Percentiles rank a stretch among this genome's conserved stretches.
phyloP scores from a whole-genome alignment of 1,140 invertebrate species.

The Samia ricini region DNA sequence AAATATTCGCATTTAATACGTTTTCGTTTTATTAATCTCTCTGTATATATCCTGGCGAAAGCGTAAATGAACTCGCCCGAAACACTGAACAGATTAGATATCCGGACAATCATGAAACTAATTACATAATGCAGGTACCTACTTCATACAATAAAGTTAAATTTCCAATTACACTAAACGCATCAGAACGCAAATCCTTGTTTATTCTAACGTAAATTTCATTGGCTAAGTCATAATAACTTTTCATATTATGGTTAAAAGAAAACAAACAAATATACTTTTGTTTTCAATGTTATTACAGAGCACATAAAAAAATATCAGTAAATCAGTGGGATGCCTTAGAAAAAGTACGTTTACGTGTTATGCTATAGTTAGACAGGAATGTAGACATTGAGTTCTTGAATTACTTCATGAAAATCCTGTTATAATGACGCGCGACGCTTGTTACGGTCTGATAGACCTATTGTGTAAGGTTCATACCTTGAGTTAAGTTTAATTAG shows the following conservation, averaged over 20 bases:
- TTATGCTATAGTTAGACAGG: background rate
- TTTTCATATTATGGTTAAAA: too few relatives aligned
- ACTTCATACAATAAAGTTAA: background rate
- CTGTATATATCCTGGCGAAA: background rate
- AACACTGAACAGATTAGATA: background rate
- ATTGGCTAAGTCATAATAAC: too few relatives aligned
- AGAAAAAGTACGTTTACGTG: too few relatives aligned
- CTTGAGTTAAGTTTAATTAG: background rate
- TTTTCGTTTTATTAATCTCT: background rate
- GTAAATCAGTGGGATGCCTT: too few relatives aligned
- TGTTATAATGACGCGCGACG: slow-evolving; percentile 20
- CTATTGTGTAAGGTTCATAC: slow-evolving; percentile 15
- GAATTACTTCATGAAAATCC: slow-evolving; percentile 24
- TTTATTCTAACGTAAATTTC: background rate
- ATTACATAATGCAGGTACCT: background rate
- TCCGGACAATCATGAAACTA: too few relatives aligned
- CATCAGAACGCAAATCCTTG: background rate
- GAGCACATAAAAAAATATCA: too few relatives aligned
- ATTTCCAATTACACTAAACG: background rate
- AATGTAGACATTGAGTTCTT: slow-evolving; percentile 14
- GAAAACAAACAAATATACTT: too few relatives aligned
- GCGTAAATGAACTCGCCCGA: background rate
- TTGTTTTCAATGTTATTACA: too few relatives aligned
- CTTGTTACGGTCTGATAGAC: slow-evolving; percentile 28
- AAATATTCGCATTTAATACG: too few relatives aligned